Base-by-base conservation (phyloP, 2,797 vertebrate species). In the Leptatherina wallacei region DNA sequence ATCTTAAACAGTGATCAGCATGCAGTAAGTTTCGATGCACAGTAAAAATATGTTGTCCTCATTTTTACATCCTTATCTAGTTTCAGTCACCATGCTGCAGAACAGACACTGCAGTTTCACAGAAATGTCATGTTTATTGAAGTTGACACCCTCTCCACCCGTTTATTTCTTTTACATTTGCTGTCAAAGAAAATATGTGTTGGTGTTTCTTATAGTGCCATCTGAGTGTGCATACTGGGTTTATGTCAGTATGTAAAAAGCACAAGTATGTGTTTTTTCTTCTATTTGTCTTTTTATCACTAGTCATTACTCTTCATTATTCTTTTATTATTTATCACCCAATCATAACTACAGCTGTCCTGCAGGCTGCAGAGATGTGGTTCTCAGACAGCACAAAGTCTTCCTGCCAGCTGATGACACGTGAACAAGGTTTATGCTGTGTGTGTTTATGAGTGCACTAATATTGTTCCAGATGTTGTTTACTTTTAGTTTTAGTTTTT, bases 221-320 rank as follows among this genome's bases (percentile, higher is more conserved):
- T 60, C n/a, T 3, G 78, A 82, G 33, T 65, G 54, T 78, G 60
- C 74, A 69, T 63, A 69, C 6, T 66, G 56, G 58, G 71, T 24
- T 38, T n/a, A 57, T 55, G 40, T 40, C 18, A 38, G n/a, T 42
- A 64, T 47, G 52, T 77, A 12, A 11, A 38, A 38, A 11, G 60
- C 61, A n/a, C n/a, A n/a, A n/a, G n/a, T n/a, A n/a, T n/a, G n/a
- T n/a, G n/a, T n/a, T n/a, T n/a, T n/a, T n/a, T n/a, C n/a, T n/a
- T n/a, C n/a, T n/a, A n/a, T 47, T 47, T n/a, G n/a, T 49, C 24
- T 24, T 66, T 69, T 7, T 16, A 13, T 16, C 52, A 29, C 27
- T 9, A 81, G 81, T 80, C 75, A 85, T 89, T 87, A 80, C 54
- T 87, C 78, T 80, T 88, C 81, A 82, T 88, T 84, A 89, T 88